Base-by-base conservation (phyloP, 2,797 vertebrate species). In the Halcyon smyrnensis region DNA sequence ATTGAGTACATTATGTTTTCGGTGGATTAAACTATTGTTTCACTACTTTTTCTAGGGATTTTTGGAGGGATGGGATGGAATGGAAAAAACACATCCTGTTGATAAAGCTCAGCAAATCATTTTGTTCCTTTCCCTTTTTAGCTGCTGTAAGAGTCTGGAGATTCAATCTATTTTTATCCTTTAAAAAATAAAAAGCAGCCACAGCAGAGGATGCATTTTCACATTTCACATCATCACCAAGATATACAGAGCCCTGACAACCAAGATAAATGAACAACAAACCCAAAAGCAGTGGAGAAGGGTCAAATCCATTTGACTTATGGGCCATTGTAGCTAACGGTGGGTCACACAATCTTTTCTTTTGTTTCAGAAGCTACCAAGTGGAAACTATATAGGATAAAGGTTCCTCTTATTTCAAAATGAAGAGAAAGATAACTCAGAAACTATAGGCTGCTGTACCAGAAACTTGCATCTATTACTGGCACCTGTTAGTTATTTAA, bases 241-340 rank as follows among this genome's bases (percentile, higher is more conserved):
- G 80, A 96, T 94, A 95, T 87, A 87, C 73, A 62, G 86, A 95
- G 71, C 53, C 60, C 82, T 96, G 96, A 97, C 95, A 97, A 91
- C 54, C 45, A 95, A 97, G 95, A 97, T 93, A 93, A 96, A 97
- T 97, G 96, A 95, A 82, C 86, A 96, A 92, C 93, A 95, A 93
- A 84, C 88, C 77, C 63, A 91, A 87, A 91, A 89, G 91, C 82
- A 67, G 69, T 81, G 62, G 59, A 84, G 75, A 96, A 94, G 91
- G 96, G 94, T 97, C 96, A 97, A 96, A 95, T 91, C 65, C 84
- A 93, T 96, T 96, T 96, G 95, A 97, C 90, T 96, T 86, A 75
- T 15, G 53, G 71, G 71, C 74, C 65, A 74, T 30, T 80, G 64
- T 63, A 43, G 81, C 93, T 86, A 96, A 93, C 7, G 7, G 76